phyloP scores from a whole-genome alignment of 1,140 invertebrate species.

The Acromyrmex echinatior region DNA sequence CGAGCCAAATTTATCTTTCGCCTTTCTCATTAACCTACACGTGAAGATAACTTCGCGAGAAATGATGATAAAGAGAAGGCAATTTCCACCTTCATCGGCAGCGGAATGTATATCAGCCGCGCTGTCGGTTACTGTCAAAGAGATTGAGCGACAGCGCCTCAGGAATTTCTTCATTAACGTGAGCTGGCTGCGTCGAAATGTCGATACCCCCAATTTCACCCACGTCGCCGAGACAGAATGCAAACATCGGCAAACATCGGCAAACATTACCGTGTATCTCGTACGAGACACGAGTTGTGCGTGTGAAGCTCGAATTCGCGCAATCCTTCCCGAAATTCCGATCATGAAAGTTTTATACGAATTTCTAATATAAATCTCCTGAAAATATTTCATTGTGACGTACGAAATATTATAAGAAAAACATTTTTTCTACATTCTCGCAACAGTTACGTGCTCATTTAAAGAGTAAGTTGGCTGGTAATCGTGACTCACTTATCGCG shows the following conservation, averaged over 20 bases:
- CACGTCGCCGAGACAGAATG: conserved; percentile 19
- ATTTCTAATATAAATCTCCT: background rate
- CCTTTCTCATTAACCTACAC: conserved; percentile 10
- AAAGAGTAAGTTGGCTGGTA: no score
- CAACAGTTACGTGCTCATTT: background rate
- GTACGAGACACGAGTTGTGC: background rate
- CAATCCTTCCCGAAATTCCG: background rate
- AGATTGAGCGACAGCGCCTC: conserved; percentile 56
- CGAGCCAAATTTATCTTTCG: conserved; percentile 35
- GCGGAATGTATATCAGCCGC: conserved; percentile 40
- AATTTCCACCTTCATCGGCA: conserved; percentile 59
- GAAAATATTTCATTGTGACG: background rate
- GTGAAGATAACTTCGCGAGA: background rate
- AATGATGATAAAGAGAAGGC: conserved; percentile 56
- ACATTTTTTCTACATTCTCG: background rate
- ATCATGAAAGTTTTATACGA: background rate
- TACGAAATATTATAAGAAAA: background rate
- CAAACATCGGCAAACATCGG: conserved; percentile 42
- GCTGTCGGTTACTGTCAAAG: conserved; percentile 63
- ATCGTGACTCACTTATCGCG: background rate
- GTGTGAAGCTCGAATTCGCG: background rate
- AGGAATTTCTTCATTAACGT: conserved; percentile 72
- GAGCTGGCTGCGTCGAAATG: conserved; percentile 40
- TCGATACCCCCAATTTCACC: conserved; percentile 67
- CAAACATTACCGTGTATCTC: conserved; percentile 16